These are phyloP conservation scores for Tinea trinotella DNA, from an alignment of 2,888 invertebrate species.

Conservation along the genomic window DNA sequence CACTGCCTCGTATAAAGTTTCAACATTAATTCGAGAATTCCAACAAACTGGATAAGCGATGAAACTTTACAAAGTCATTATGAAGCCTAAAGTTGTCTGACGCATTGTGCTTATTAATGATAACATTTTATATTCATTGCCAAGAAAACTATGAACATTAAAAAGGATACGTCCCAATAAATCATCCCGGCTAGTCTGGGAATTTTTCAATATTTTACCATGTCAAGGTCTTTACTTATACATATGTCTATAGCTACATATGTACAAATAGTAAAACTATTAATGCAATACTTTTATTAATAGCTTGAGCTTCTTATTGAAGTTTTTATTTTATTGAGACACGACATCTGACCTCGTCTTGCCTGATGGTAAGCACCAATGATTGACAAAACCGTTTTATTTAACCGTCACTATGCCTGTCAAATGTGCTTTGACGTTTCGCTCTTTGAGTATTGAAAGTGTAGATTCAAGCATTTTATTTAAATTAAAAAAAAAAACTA, in stretches of 20 bases:
- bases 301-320: too few relatives aligned
- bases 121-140: neutral
- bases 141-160: neutral
- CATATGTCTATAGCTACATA: too few relatives aligned
- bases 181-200: neutral
- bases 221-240: neutral
- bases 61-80: constrained; percentile 13
- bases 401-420: too few relatives aligned
- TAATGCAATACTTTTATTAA: too few relatives aligned
- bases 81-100: constrained; percentile 1
- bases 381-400: too few relatives aligned
- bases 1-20: neutral
- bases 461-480: too few relatives aligned
- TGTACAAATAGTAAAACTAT: too few relatives aligned
- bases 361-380: too few relatives aligned
- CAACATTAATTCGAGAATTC: neutral
- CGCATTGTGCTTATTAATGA: neutral
- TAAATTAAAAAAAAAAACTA: neutral
- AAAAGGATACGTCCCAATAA: neutral
- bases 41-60: constrained; percentile 8
- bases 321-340: too few relatives aligned
- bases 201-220: neutral
- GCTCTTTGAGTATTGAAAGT: too few relatives aligned
- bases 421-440: too few relatives aligned
- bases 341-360: too few relatives aligned